Base-by-base conservation (phyloP, 1,140 invertebrate genomes). In the Agrilus planipennis region DNA sequence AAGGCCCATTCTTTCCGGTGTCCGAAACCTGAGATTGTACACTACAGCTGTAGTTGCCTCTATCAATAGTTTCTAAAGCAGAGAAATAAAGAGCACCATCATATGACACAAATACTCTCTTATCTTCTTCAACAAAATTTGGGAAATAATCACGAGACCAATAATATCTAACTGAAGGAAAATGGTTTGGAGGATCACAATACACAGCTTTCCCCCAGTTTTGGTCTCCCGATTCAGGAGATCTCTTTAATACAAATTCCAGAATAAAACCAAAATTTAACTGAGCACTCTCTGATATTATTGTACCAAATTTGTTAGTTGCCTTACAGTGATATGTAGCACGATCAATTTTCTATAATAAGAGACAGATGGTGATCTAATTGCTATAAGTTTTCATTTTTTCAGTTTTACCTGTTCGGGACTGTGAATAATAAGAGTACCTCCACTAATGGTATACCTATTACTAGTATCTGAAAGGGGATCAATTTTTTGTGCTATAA, bases 71-170 rank as follows among this genome's bases (percentile, higher is more conserved):
- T 68, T 94, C 90, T 39, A 96, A 70, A 17, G 88, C 82, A 17
- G 90, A 90, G 57, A 97, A 95, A 57, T 96, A 96, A 2, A 97
- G 67, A 14, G 90, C 84, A 25, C 90, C 91, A 71, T 95, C 89
- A 54, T 81, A 73, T 0, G 91, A 95, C 1, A 94, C 88, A 69
- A 96, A 95, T 0, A 92, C 83, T 45, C 90, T 63, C 55, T 79
- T 75, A 66, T 96, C 89, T 64, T 93, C 88, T 59, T 94, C 87
- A 0, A 96, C 88, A 44, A 92, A 88, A 62, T 91, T 91, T 3
- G 81, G 84, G 51, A 93, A 92, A 53, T 76, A 82, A 56, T 87
- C 83, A 44, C 89, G 72, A 14, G 81, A 78, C 90, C 90, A 94
- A 50, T 89, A 83, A 56, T 87, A 93, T 42, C 79, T 81, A 0